phyloP scores from a whole-genome alignment of 2,888 invertebrate species.

The Ectemnius cavifrons region DNA sequence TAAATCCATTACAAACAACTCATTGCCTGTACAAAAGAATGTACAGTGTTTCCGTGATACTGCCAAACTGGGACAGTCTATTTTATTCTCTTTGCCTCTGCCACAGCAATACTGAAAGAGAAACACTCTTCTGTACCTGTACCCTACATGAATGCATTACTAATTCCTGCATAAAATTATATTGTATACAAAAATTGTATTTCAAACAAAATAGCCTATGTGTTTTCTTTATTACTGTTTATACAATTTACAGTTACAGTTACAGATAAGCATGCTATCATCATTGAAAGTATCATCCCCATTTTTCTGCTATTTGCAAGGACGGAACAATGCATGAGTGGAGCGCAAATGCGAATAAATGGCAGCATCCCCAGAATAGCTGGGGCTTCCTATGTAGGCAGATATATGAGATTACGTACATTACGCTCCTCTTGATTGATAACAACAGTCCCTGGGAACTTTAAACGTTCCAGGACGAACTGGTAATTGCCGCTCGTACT shows the following conservation, averaged over 20 bases:
- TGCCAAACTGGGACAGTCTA: conserved; percentile 62
- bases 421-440: conserved; percentile 32
- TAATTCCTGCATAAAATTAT: neutral
- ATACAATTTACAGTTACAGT: too few species aligned
- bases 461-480: conserved; percentile 46
- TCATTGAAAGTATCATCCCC: too few species aligned
- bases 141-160: neutral
- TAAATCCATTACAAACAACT: conserved; percentile 65
- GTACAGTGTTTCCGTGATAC: conserved; percentile 70
- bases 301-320: too few species aligned
- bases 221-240: too few species aligned
- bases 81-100: conserved; percentile 62
- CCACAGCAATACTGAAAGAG: conserved; percentile 69
- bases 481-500: neutral
- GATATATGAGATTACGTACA: conserved; percentile 18
- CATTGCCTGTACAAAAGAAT: conserved; percentile 53
- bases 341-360: too few species aligned
- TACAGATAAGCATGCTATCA: too few species aligned
- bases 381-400: too few species aligned
- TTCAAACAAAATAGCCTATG: too few species aligned
- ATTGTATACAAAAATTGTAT: neutral
- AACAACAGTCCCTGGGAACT: conserved; percentile 12
- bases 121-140: neutral
- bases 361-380: too few species aligned
- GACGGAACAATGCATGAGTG: too few species aligned